Evolutionary conservation across 1,140 invertebrate species (phyloP).

Genomic region (Limonius californicus): DNA sequence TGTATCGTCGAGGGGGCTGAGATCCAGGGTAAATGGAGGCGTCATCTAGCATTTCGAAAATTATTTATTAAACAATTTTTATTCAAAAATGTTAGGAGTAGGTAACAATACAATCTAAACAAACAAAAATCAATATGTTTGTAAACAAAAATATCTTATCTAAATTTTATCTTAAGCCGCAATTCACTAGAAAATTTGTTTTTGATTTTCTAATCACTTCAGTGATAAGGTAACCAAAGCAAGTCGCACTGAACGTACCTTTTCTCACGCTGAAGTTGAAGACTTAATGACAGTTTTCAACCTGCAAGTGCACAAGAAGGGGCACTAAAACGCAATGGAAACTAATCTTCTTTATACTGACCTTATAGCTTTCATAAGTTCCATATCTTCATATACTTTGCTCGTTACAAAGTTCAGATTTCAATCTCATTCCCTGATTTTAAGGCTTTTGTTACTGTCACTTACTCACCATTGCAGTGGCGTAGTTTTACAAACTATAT

Average conservation of each 20-base stretch:
- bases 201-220: neutral
- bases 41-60: neutral
- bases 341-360: neutral
- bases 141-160: neutral
- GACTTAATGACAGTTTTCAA: neutral
- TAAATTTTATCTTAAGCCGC: no score
- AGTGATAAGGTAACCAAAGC: no score
- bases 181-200: neutral
- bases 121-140: neutral
- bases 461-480: neutral
- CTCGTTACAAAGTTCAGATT: slow-evolving; percentile 18
- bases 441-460: neutral
- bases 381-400: slow-evolving; percentile 13
- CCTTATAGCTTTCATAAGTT: neutral
- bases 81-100: neutral
- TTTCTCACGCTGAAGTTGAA: neutral
- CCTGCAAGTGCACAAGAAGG: neutral
- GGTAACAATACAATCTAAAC: neutral
- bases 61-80: neutral
- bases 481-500: no score
- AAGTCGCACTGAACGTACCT: neutral
- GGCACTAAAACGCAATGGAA: neutral
- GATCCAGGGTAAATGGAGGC: neutral
- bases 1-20: neutral
- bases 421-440: slow-evolving; percentile 8